Conservation (phyloP, 2,113 vertebrate genomes). For the Eulemur macaco region DNA sequence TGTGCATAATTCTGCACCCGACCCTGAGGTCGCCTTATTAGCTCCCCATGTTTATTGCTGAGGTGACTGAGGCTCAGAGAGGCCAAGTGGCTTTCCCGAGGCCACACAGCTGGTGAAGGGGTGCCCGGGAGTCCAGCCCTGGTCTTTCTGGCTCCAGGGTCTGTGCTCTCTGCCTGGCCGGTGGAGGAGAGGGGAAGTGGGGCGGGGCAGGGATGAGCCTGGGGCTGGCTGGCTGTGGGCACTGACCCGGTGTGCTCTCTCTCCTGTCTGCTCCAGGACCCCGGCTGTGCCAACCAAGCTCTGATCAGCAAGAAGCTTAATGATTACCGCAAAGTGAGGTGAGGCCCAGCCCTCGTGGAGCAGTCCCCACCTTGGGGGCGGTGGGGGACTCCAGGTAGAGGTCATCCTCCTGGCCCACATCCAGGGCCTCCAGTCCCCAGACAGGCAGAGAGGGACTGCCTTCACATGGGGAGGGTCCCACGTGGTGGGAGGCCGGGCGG, state of each 20-base stretch:
- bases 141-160: not conserved
- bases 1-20: not conserved
- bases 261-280: slow-evolving; percentile 87
- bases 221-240: not conserved
- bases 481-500: not conserved
- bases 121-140: not conserved
- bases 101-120: slow-evolving; percentile 37
- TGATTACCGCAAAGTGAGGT: slow-evolving; percentile 95
- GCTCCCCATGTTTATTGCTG: not conserved
- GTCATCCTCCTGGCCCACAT: not conserved
- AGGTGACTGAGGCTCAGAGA: slow-evolving; percentile 61
- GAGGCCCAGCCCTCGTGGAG: slow-evolving; percentile 50
- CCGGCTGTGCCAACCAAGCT: slow-evolving; percentile 94
- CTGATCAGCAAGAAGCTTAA: slow-evolving; percentile 99
- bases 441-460: too few species aligned
- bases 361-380: not conserved
- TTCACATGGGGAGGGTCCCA: not conserved
- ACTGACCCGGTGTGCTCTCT: slow-evolving; percentile 21
- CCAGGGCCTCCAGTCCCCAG: not conserved
- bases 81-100: not conserved
- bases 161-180: not conserved
- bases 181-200: not conserved
- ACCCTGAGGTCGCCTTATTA: not conserved
- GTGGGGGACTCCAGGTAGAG: not conserved
- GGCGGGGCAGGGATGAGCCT: not conserved